Evolutionary conservation across 2,797 vertebrate species (phyloP).

Genomic region (Sandelia bainsii): DNA sequence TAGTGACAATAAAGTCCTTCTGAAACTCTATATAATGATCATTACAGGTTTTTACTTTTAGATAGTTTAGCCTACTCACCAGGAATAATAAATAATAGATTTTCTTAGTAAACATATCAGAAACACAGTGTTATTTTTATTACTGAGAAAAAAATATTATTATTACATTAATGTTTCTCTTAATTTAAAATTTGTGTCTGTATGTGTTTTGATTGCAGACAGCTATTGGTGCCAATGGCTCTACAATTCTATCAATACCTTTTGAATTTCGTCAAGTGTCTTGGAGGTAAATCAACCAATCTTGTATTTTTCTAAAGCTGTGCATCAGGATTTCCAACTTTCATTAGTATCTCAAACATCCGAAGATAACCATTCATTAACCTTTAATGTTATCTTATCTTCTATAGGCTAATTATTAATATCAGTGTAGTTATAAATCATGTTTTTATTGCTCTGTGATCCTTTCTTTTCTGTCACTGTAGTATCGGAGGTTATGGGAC

Average conservation of each 20-base stretch:
- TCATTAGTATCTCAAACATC: background rate
- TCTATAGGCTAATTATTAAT: background rate
- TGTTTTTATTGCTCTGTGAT: background rate
- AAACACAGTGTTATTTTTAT: no score
- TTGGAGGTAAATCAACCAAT: slow-evolving; percentile 69
- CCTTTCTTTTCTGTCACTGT: background rate
- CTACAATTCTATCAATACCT: slow-evolving; percentile 64
- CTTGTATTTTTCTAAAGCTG: background rate
- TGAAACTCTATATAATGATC: no score
- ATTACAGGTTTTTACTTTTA: no score
- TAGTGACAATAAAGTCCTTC: no score
- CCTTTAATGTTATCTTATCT: background rate
- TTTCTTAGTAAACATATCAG: no score
- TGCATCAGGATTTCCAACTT: background rate
- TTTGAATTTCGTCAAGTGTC: slow-evolving; percentile 77
- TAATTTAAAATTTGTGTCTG: no score
- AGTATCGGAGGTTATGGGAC: slow-evolving; percentile 81
- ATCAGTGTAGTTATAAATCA: background rate
- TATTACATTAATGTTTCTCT: no score
- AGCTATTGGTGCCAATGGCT: slow-evolving; percentile 77
- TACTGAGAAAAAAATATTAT: no score
- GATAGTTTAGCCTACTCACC: no score
- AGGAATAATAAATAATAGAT: no score
- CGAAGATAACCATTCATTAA: background rate
- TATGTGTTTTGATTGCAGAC: slow-evolving; percentile 55